Base-by-base conservation (phyloP, 2,888 invertebrate species). In the Leucophora obtusa region DNA sequence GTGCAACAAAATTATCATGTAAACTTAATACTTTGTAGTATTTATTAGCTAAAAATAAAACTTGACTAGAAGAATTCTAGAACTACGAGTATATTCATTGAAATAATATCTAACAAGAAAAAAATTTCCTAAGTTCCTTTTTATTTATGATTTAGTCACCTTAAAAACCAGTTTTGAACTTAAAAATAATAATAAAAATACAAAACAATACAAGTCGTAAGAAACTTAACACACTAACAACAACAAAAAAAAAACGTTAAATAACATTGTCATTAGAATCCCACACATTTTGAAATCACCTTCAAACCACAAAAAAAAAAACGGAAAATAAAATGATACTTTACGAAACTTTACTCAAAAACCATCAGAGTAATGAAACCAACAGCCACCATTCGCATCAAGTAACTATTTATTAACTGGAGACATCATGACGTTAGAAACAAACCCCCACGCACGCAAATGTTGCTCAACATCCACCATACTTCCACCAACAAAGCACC, bases 201-300 rank as follows among this genome's bases (percentile, higher is more conserved):
- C 54, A 71, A 66, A 43, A 51, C 21, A 63, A 71, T 58, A 28
- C 28, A 28, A 59, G 53, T 70, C 58, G 35, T 47, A 54, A 54
- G 65, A 70, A 71, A 65, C 58, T 58, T 58, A 11, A 47, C 17
- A 65, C 62, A 69, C 62, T 63, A 62, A 60, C 47, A 62, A 11
- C 17, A 59, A 24, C 21, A 47, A 60, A 58, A 60, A 60, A 54
- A 10, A 56, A 72, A 62, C 56, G 51, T 68, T 75, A 80, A 80
- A 80, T 80, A 81, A 70, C 81, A 73, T 70, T 77, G 73, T 75
- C 76, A 81, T 81, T 81, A 76, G 81, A 81, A 81, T 81, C 81
- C 81, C 81, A 81, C 81, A 81, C 81, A 69, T 70, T 77, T 73
- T 62, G 76, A 81, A 77, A 81, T 81, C 81, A 81, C 81, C 81